Percentiles rank a stretch among this genome's conserved stretches.
Conservation (phyloP, 2,113 vertebrate species). For the Brienomyrus longianalis region DNA sequence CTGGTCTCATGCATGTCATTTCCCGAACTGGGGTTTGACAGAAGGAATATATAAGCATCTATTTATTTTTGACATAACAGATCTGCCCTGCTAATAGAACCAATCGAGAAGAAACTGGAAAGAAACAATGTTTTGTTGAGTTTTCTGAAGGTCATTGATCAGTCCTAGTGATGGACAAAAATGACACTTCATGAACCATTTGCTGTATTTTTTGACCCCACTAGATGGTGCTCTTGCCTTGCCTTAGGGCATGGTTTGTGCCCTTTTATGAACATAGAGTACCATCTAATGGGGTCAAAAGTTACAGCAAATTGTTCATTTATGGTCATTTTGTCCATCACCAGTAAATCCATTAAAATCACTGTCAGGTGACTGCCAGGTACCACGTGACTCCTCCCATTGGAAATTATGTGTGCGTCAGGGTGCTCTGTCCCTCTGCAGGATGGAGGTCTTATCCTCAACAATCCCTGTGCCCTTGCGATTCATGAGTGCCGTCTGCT, state of each 20-base stretch:
- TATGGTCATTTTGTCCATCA: not conserved
- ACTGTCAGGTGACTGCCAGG: not conserved
- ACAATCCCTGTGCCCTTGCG: conserved; percentile 62
- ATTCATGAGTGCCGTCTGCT: conserved; percentile 60
- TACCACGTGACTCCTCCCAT: not conserved
- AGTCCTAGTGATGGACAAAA: not conserved
- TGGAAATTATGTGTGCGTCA: conserved; percentile 15
- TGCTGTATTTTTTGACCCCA: not conserved
- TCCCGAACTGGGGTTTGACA: not conserved
- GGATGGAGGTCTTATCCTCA: conserved; percentile 62
- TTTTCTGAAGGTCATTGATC: not conserved
- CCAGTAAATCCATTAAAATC: not conserved
- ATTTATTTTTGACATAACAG: not conserved
- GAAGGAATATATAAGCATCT: not conserved
- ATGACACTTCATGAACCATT: not conserved
- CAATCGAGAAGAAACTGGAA: not conserved
- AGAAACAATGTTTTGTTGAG: not conserved
- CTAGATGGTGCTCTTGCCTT: not conserved
- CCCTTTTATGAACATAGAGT: not conserved
- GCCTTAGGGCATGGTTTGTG: not conserved
- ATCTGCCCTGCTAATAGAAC: not conserved
- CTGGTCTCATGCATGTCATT: not conserved
- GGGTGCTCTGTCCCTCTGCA: conserved; percentile 53
- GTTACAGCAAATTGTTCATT: not conserved
- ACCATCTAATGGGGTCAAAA: not conserved